Conservation (phyloP, 1,140 invertebrate species). For the Vanessa tameamea region DNA sequence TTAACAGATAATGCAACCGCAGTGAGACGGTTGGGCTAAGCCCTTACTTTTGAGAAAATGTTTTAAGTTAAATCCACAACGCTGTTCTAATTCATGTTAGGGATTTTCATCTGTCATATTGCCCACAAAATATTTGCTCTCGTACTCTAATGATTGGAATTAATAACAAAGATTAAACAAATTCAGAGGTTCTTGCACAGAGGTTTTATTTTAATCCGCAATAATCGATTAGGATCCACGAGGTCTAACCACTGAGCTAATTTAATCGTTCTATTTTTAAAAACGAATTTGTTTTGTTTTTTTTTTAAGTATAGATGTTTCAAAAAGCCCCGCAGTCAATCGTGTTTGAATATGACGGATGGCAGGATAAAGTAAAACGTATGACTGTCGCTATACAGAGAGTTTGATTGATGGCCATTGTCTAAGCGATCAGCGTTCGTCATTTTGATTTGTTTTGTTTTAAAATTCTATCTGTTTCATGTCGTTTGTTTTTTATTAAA, state of each 20-base stretch:
- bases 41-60: no score
- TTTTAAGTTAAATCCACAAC: no score
- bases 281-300: neutral
- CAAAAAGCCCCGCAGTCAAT: neutral
- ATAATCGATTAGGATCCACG: no score
- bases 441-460: slow-evolving; percentile 25
- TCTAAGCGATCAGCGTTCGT: slow-evolving; percentile 32
- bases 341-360: slow-evolving; percentile 30
- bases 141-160: no score
- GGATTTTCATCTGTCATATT: no score
- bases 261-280: neutral
- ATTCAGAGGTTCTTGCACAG: no score
- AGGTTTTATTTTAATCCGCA: no score
- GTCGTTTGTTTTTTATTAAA: neutral
- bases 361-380: slow-evolving; percentile 32
- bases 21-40: no score
- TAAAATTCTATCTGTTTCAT: slow-evolving; percentile 4
- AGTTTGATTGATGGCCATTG: slow-evolving; percentile 26
- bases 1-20: no score
- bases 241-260: neutral
- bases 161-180: no score
- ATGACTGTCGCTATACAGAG: slow-evolving; percentile 21
- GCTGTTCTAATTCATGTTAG: no score
- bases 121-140: no score
- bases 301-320: neutral